phyloP scores from a whole-genome alignment of 2,113 vertebrate species.

The Lethenteron camtschaticum region DNA sequence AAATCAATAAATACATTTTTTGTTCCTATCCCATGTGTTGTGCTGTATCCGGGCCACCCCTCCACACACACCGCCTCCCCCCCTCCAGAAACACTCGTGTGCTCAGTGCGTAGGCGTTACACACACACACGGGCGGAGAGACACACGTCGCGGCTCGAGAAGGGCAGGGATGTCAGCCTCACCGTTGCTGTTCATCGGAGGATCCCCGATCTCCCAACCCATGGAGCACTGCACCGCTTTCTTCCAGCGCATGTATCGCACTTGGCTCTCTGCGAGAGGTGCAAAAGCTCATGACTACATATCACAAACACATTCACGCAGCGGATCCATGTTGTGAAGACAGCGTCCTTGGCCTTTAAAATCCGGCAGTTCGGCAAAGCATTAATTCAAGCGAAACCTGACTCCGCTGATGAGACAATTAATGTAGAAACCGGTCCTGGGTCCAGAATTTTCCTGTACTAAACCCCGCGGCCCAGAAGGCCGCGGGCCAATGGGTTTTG shows the following conservation, averaged over 20 bases:
- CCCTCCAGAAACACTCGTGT: too few relatives aligned
- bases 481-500: too few relatives aligned
- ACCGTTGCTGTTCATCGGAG: slow-evolving; percentile 29
- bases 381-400: background rate
- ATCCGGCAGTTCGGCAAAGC: background rate
- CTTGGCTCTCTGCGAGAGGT: slow-evolving; percentile 54
- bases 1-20: too few relatives aligned
- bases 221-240: slow-evolving; percentile 76
- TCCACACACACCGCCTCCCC: background rate
- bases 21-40: background rate
- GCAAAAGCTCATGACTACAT: slow-evolving; percentile 7
- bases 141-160: background rate
- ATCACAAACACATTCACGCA: background rate
- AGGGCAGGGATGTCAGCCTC: slow-evolving; percentile 6
- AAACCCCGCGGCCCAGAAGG: too few relatives aligned
- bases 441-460: too few relatives aligned
- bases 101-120: too few relatives aligned
- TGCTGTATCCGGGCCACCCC: background rate
- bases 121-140: too few relatives aligned
- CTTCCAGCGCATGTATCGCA: slow-evolving; percentile 76
- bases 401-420: background rate
- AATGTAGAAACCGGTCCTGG: background rate
- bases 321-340: background rate
- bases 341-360: background rate
- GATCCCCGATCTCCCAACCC: slow-evolving; percentile 58